A percentile compares a stretch with the other conserved stretches of the same genome.
Conservation (phyloP, 2,113 vertebrate genomes). For the Regulus satrapa region DNA sequence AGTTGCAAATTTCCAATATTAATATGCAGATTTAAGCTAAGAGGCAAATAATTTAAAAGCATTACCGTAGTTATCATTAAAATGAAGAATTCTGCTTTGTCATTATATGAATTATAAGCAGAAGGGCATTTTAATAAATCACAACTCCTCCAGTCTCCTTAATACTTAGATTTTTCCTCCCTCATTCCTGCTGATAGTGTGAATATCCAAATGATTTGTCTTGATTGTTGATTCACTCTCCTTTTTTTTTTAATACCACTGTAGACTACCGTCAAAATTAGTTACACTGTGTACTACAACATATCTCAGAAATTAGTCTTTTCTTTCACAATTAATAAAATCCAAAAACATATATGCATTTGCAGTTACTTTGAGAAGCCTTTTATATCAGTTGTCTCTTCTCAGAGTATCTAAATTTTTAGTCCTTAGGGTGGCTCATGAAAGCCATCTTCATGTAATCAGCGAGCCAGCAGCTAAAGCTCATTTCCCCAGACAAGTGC, state of each 20-base stretch:
- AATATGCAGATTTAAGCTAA: conserved; percentile 4
- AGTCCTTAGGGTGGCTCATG: background rate
- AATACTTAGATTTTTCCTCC: background rate
- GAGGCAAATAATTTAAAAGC: conserved; percentile 3
- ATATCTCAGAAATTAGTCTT: background rate
- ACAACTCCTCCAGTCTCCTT: background rate
- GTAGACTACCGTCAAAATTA: background rate
- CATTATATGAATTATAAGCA: background rate
- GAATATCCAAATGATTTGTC: background rate
- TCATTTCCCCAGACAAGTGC: background rate
- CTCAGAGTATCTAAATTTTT: background rate
- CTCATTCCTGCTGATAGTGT: background rate
- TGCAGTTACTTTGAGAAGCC: background rate
- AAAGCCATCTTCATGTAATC: background rate
- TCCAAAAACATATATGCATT: background rate
- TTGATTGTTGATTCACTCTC: background rate
- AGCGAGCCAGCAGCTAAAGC: background rate
- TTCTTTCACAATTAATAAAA: background rate
- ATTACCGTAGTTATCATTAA: background rate
- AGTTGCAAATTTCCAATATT: background rate
- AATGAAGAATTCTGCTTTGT: background rate
- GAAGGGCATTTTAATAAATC: background rate
- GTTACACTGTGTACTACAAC: background rate
- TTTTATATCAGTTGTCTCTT: background rate
- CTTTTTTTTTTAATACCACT: background rate